Base-by-base conservation (phyloP, 2,888 invertebrate species). In the Lasioglossum lativentre region DNA sequence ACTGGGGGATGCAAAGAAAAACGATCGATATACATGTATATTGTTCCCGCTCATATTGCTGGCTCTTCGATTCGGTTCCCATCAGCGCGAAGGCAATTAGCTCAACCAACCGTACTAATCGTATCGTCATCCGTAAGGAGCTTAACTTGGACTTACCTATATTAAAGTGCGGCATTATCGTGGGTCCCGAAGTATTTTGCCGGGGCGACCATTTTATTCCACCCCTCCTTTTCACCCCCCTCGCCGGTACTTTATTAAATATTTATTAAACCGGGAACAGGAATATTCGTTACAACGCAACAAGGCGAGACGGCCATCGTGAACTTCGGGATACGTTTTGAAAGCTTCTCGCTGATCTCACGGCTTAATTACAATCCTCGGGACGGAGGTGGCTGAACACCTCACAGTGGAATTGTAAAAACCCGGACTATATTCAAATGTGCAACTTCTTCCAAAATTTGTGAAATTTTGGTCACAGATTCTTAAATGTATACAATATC, bases 71-170 rank as follows among this genome's bases (percentile, higher is more conserved):
- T 90, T 90, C 88, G 86, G 86, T 85, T 88, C 85, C 87, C 88
- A 89, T 90, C 88, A 86, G 87, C 87, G 86, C 87, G 86, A 82
- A 87, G 90, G 90, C 88, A 90, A 90, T 90, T 90, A 90, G 91
- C 85, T 85, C 90, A 77, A 84, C 87, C 90, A 88, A 91, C 90
- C 90, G 84, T 91, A 86, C 90, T 90, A 90, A 90, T 90, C 90
- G 91, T 87, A 90, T 90, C 90, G 88, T 86, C 91, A 90, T 91
- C 85, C 82, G 84, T 91, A 90, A 90, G 91, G 80, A 87, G 90
- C 90, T 90, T 90, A 90, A 89, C 88, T 87, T 87, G 87, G 86
- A 90, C 90, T 90, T 90, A 89, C 86, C 87, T 90, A 91, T 91
- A 90, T 90, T 89, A 90, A 90, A 90, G 86, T 85, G 81, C 80